Percentiles rank a stretch among this genome's conserved stretches.
phyloP scores from a whole-genome alignment of 2,888 invertebrate species.

The Zygothrica quintamaculata region DNA sequence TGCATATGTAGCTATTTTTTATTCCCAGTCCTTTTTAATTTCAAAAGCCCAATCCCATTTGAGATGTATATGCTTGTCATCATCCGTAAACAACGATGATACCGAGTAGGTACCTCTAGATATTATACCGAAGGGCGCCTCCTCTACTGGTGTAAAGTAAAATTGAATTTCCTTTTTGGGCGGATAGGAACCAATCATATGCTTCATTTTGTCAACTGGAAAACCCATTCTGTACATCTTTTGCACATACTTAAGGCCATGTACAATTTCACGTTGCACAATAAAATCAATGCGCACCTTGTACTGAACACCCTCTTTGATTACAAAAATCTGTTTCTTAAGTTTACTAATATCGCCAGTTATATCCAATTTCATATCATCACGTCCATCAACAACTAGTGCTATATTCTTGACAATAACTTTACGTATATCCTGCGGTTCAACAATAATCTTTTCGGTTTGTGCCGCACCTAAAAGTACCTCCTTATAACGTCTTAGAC shows the following conservation, averaged over 20 bases:
- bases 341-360: slow-evolving; percentile 92
- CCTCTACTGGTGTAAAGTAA: slow-evolving; percentile 96
- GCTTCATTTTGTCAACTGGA: slow-evolving; percentile 97
- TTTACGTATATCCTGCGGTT: slow-evolving; percentile 92
- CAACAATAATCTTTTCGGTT: slow-evolving; percentile 91
- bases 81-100: slow-evolving; percentile 97
- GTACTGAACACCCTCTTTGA: slow-evolving; percentile 98
- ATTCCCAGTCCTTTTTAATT: slow-evolving; percentile 98
- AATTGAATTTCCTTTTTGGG: slow-evolving; percentile 97
- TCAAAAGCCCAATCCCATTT: slow-evolving; percentile 99
- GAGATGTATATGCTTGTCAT: slow-evolving; percentile 97
- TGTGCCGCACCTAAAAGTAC: slow-evolving; percentile 94
- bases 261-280: slow-evolving; percentile 99
- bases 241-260: slow-evolving; percentile 98
- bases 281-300: slow-evolving; percentile 97
- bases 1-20: slow-evolving; percentile 52
- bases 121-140: slow-evolving; percentile 92
- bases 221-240: slow-evolving; percentile 96
- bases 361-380: slow-evolving; percentile 95
- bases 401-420: slow-evolving; percentile 97
- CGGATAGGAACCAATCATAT: slow-evolving; percentile 99
- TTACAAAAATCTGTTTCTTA: slow-evolving; percentile 94
- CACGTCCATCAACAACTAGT: slow-evolving; percentile 92
- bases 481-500: slow-evolving; percentile 97
- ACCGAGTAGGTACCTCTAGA: slow-evolving; percentile 96